Conservation (phyloP, 2,888 invertebrate genomes). For the Dolomedes plantarius region DNA sequence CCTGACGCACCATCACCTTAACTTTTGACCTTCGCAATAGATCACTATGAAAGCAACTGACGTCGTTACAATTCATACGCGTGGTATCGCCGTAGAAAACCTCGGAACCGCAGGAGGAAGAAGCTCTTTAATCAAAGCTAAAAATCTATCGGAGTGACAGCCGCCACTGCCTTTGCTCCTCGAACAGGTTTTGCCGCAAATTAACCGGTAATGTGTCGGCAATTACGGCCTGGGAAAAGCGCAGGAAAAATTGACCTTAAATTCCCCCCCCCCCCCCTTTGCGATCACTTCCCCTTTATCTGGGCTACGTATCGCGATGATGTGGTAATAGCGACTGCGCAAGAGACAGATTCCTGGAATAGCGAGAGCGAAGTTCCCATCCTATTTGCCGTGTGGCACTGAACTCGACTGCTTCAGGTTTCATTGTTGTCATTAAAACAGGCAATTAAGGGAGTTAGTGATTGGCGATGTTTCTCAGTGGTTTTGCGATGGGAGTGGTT, state of each 20-base stretch:
- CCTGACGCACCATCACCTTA: too few relatives aligned
- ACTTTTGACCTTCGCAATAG: too few relatives aligned
- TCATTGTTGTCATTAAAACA: slow-evolving; percentile 12
- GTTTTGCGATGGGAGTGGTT: too few relatives aligned
- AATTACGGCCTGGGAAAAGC: slow-evolving; percentile 45
- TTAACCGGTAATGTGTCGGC: slow-evolving; percentile 46
- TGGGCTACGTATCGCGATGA: neutral
- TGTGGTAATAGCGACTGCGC: slow-evolving; percentile 6
- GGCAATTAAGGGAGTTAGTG: neutral
- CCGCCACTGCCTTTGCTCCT: neutral
- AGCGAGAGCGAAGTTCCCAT: neutral
- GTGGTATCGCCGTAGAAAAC: neutral
- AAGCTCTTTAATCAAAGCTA: neutral
- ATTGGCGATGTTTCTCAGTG: neutral
- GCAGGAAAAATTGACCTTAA: slow-evolving; percentile 33
- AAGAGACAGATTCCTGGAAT: slow-evolving; percentile 6
- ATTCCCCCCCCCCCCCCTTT: slow-evolving; percentile 3
- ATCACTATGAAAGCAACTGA: too few relatives aligned
- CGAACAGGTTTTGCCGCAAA: slow-evolving; percentile 46
- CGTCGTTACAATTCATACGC: neutral
- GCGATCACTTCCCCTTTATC: slow-evolving; percentile 23
- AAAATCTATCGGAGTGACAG: neutral
- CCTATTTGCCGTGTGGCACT: neutral
- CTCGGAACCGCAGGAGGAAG: too few relatives aligned
- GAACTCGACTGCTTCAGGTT: neutral